Evolutionary conservation across 2,797 vertebrate genomes (phyloP).

Genomic region (Rhinophrynus dorsalis): DNA sequence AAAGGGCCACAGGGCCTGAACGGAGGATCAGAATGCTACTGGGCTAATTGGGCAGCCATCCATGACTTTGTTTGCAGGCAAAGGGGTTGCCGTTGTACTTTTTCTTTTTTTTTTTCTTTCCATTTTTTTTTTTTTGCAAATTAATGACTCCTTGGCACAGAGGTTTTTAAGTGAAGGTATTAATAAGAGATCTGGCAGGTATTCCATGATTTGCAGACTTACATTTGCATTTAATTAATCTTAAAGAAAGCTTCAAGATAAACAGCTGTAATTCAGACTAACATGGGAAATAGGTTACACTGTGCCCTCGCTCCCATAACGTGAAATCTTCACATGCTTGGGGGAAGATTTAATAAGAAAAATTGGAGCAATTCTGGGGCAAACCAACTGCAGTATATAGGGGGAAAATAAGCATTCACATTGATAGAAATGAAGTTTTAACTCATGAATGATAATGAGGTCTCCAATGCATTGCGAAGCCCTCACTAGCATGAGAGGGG

Average conservation of each 20-base stretch:
- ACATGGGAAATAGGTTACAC: conserved; percentile 68
- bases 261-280: conserved; percentile 82
- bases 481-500: too few species aligned
- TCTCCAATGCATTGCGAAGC: too few species aligned
- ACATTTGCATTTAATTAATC: conserved; percentile 86
- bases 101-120: not conserved
- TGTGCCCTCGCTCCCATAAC: conserved; percentile 73
- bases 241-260: conserved; percentile 82
- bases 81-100: conserved; percentile 65
- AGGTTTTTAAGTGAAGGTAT: conserved; percentile 80
- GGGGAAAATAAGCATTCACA: too few species aligned
- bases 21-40: conserved; percentile 66
- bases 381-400: too few species aligned
- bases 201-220: conserved; percentile 75
- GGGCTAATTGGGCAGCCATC: conserved; percentile 73
- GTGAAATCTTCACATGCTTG: too few species aligned
- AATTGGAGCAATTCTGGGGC: too few species aligned
- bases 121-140: conserved; percentile 60
- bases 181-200: conserved; percentile 83
- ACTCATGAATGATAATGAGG: too few species aligned
- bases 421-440: too few species aligned
- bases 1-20: conserved; percentile 78
- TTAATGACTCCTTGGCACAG: conserved; percentile 76
- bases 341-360: too few species aligned
- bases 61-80: conserved; percentile 67